phyloP scores from a whole-genome alignment of 2,113 vertebrate species.

The Ptyas mucosa region DNA sequence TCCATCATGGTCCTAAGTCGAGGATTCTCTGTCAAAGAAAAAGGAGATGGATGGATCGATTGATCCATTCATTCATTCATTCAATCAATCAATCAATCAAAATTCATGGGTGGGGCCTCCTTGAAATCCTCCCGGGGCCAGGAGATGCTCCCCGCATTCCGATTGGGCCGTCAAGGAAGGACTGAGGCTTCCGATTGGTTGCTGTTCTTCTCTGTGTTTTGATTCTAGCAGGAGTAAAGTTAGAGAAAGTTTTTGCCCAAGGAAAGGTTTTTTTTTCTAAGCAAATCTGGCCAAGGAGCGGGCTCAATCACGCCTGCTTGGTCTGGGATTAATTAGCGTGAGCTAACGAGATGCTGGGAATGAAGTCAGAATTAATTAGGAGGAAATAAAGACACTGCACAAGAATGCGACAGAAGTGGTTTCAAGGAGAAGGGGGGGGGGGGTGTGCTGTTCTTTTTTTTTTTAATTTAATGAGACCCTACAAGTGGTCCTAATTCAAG shows the following conservation, averaged over 20 bases:
- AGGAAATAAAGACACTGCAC: background rate
- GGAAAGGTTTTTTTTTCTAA: background rate
- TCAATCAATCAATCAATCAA: background rate
- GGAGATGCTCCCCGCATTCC: background rate
- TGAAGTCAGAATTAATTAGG: conserved; percentile 6
- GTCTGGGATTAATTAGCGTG: background rate
- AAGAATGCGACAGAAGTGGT: background rate
- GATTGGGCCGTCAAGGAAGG: background rate
- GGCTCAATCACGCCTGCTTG: background rate
- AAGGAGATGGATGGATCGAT: background rate
- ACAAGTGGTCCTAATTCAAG: background rate
- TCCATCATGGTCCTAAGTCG: background rate
- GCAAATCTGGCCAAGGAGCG: too few species aligned
- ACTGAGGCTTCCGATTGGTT: background rate
- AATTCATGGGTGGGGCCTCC: background rate
- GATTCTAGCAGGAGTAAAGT: background rate
- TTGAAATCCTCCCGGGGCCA: accelerated
- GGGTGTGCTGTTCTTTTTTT: background rate
- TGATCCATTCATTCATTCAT: background rate
- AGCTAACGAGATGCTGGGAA: background rate
- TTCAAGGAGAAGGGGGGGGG: background rate
- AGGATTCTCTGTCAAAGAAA: background rate
- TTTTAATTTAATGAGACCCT: background rate
- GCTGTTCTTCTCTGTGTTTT: background rate
- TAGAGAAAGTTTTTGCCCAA: background rate